Percentiles rank a stretch among this genome's conserved stretches.
phyloP scores from a whole-genome alignment of 2,888 invertebrate genomes.

The Proisotoma minuta region DNA sequence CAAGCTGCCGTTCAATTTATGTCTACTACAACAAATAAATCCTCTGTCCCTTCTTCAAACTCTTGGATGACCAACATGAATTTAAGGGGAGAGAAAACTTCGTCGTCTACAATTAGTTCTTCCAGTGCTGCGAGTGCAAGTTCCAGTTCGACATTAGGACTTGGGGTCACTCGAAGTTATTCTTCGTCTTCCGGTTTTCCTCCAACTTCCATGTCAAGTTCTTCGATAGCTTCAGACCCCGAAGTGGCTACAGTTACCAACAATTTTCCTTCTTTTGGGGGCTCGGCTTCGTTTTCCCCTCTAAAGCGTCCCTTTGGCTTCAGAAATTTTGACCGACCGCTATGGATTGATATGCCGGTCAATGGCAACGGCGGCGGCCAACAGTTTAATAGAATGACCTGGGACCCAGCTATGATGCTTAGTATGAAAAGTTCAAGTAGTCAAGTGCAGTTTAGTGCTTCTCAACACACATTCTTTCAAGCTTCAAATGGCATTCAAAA shows the following conservation, averaged over 20 bases:
- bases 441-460: constrained; percentile 44
- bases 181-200: constrained; percentile 43
- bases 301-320: constrained; percentile 42
- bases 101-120: constrained; percentile 10
- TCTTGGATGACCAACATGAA: constrained; percentile 21
- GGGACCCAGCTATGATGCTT: constrained; percentile 40
- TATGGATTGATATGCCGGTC: constrained; percentile 43
- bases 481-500: constrained; percentile 34
- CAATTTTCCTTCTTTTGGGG: constrained; percentile 20
- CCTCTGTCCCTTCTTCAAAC: constrained; percentile 11
- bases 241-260: constrained; percentile 17
- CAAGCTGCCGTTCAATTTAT: constrained; percentile 39
- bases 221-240: constrained; percentile 20
- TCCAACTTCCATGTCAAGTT: constrained; percentile 24
- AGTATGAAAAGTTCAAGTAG: constrained; percentile 34
- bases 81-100: constrained; percentile 9
- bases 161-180: constrained; percentile 43
- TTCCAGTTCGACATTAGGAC: constrained; percentile 13
- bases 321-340: constrained; percentile 44
- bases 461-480: constrained; percentile 40
- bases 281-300: constrained; percentile 26
- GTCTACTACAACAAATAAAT: constrained; percentile 28
- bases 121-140: background rate
- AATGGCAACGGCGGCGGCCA: constrained; percentile 19
- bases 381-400: constrained; percentile 36